Evolutionary conservation across 2,113 vertebrate genomes (phyloP).

Genomic region (Triplophysa dalaica): DNA sequence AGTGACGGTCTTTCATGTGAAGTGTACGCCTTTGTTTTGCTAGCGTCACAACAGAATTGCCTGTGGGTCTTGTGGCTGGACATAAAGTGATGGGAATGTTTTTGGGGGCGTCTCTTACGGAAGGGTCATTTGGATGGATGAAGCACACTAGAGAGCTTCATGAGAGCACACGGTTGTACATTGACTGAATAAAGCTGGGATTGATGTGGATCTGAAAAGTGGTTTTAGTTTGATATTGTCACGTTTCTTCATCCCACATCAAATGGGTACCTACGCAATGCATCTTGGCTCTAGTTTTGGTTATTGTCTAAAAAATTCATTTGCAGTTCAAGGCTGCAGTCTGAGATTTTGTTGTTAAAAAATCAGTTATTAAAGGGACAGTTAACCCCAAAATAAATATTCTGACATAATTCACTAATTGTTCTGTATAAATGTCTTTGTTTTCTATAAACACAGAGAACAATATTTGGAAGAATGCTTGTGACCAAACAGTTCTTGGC

Average conservation of each 20-base stretch:
- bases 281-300: background rate
- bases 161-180: slow-evolving; percentile 31
- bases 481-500: too few species aligned
- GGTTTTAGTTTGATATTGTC: slow-evolving; percentile 5
- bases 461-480: too few species aligned
- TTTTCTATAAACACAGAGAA: too few species aligned
- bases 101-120: slow-evolving; percentile 36
- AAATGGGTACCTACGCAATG: slow-evolving; percentile 25
- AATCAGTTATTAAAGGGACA: too few species aligned
- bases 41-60: slow-evolving; percentile 42
- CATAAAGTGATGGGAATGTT: slow-evolving; percentile 40
- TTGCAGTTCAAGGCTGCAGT: background rate
- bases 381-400: too few species aligned
- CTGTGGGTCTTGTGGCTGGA: slow-evolving; percentile 14
- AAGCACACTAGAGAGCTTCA: slow-evolving; percentile 36
- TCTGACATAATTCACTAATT: too few species aligned
- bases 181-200: slow-evolving; percentile 42
- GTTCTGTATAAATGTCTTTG: too few species aligned
- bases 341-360: background rate
- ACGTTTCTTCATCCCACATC: background rate
- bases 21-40: slow-evolving; percentile 46
- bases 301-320: slow-evolving; percentile 5
- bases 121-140: slow-evolving; percentile 52
- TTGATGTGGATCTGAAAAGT: slow-evolving; percentile 42
- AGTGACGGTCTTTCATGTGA: slow-evolving; percentile 46